Percentiles rank a stretch among this genome's conserved stretches.
phyloP scores from a whole-genome alignment of 2,888 invertebrate genomes.

The Leucoma salicis region DNA sequence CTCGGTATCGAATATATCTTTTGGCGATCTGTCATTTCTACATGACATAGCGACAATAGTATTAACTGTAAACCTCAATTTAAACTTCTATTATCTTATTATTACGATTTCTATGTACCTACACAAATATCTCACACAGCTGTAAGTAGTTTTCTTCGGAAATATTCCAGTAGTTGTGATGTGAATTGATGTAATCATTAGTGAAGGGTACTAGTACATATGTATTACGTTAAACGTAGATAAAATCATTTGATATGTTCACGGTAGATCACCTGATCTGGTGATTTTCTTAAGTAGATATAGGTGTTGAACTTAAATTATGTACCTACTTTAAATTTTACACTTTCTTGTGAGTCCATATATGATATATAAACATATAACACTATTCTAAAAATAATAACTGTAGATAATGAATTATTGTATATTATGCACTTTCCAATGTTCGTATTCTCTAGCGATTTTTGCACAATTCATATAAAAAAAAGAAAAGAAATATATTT shows the following conservation, averaged over 20 bases:
- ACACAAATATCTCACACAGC: constrained; percentile 13
- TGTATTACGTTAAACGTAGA: constrained; percentile 10
- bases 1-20: no score
- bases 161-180: constrained; percentile 31
- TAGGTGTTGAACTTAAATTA: constrained; percentile 25
- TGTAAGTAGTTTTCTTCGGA: constrained; percentile 22
- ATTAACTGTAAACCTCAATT: no score
- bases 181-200: constrained; percentile 22
- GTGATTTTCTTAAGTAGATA: constrained; percentile 9
- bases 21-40: no score
- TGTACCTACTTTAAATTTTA: constrained; percentile 33
- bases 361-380: no score
- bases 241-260: constrained; percentile 20
- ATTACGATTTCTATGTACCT: no score
- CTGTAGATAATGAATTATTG: constrained; percentile 14
- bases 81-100: no score
- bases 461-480: constrained; percentile 19
- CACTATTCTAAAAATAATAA: constrained; percentile 60
- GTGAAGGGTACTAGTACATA: constrained; percentile 28
- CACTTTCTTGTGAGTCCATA: constrained; percentile 34
- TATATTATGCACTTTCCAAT: constrained; percentile 24
- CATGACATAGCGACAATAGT: no score
- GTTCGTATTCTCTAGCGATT: constrained; percentile 19
- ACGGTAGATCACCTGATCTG: constrained; percentile 22
- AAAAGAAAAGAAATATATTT: constrained; percentile 42